Base-by-base conservation (phyloP, 2,888 invertebrate genomes). In the Hydrotaea diabolus region DNA sequence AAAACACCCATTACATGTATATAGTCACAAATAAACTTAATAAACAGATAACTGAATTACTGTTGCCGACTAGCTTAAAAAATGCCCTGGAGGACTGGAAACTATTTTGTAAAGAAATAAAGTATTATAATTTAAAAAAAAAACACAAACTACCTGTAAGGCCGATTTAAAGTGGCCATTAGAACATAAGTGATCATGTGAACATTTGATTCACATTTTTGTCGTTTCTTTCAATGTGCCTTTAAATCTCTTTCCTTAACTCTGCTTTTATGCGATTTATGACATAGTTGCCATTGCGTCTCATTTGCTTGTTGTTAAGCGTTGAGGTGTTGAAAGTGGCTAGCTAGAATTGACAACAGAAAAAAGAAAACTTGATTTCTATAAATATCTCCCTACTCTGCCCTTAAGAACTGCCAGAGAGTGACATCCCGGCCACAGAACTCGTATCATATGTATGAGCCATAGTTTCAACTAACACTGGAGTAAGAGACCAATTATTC, bases 271-370 rank as follows among this genome's bases (percentile, higher is more conserved):
- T 17, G 9, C 5, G 53, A 9, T 53, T 53, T 31, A 31, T 31
- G n/a, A n/a, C n/a, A 39, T 3, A 11, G 39, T 39, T 39, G 39
- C 8, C 19, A 17, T 53, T 21, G 55, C 11, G 21, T 31, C 3
- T 31, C 7, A 4, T 31, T 31, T 21, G 9, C 3, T 49, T 69
- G 43, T 43, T 23, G 46, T 69, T 23, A 49, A 69, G 15, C 49
- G 23, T 69, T 23, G 46, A 49, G 23, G 69, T 17, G 69, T 69
- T 69, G 0, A 11, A 69, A 64, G 36, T 64, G 36, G 11, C 39
- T 4, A 15, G 31, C 11, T 15, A 26, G 31, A 36, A 64, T 64
- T 66, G 43, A 43, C 66, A 66, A 23, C 43, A 43, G 4, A 19
- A 19, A 11, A 31, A 31, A 31, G 7, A 31, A 53, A 17, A 55